Percentiles rank a stretch among this genome's conserved stretches.
These are phyloP conservation scores for Fragariocoptes setiger DNA, from an alignment of 1,140 invertebrate genomes.

Conservation along the genomic window DNA sequence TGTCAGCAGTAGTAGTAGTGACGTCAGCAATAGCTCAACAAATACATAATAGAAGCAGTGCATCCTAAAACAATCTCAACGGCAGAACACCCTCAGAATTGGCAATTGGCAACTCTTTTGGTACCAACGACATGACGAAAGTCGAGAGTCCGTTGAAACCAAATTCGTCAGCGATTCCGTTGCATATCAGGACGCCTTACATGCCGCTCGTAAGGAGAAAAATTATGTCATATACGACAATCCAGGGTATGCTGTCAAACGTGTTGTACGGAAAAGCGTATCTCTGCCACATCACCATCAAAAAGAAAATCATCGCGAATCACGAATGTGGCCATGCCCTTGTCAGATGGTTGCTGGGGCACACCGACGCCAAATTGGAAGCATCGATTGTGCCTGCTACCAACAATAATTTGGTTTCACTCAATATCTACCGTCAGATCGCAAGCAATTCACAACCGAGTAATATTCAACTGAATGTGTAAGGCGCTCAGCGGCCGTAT, in stretches of 20 bases:
- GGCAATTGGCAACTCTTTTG: too few relatives aligned
- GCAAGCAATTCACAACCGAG: constrained; percentile 89
- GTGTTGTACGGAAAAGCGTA: constrained; percentile 25
- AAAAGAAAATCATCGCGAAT: constrained; percentile 43
- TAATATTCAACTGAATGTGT: constrained; percentile 31
- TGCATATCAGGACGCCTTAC: constrained; percentile 69
- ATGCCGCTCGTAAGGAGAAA: constrained; percentile 42
- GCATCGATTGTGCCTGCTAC: constrained; percentile 61
- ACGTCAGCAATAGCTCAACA: too few relatives aligned
- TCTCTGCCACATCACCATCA: constrained; percentile 17
- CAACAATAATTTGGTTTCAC: constrained; percentile 54
- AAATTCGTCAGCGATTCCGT: too few relatives aligned
- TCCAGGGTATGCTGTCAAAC: constrained; percentile 58
- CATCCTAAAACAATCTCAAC: too few relatives aligned
- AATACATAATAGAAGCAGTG: too few relatives aligned
- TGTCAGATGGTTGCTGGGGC: constrained; percentile 67
- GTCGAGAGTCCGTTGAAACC: too few relatives aligned
- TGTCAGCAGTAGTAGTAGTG: too few relatives aligned
- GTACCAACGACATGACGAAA: too few relatives aligned
- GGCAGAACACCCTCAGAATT: too few relatives aligned
- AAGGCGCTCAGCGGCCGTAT: constrained; percentile 75
- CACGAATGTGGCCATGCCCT: constrained; percentile 87
- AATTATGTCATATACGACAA: constrained; percentile 29
- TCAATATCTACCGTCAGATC: constrained; percentile 77
- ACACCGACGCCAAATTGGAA: constrained; percentile 79